Conservation (phyloP, 2,888 invertebrate genomes). For the Aleiodes testaceus region DNA sequence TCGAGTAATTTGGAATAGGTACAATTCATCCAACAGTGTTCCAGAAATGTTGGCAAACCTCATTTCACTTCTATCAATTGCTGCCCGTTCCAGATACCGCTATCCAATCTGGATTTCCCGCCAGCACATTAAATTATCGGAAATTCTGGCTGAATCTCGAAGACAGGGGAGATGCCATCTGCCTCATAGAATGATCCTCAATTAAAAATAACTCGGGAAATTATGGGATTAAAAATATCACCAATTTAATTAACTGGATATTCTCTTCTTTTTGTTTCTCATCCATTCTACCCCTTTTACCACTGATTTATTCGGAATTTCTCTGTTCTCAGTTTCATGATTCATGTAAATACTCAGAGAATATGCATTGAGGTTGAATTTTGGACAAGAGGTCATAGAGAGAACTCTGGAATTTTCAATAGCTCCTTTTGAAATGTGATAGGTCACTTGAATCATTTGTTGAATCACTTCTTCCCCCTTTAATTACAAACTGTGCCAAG, state of each 20-base stretch:
- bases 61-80: constrained; percentile 53
- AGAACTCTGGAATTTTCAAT: too few relatives aligned
- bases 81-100: constrained; percentile 49
- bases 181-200: background rate
- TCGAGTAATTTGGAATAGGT: background rate
- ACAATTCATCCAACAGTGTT: constrained; percentile 5
- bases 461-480: too few relatives aligned
- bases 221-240: constrained; percentile 1
- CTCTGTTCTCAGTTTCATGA: too few relatives aligned
- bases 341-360: too few relatives aligned
- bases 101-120: constrained; percentile 52
- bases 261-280: too few relatives aligned
- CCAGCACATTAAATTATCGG: constrained; percentile 57
- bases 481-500: too few relatives aligned
- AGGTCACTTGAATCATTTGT: too few relatives aligned
- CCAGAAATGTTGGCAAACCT: constrained; percentile 31
- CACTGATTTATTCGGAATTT: too few relatives aligned
- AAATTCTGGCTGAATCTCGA: constrained; percentile 48
- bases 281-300: too few relatives aligned
- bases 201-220: background rate
- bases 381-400: too few relatives aligned
- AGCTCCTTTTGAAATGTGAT: too few relatives aligned
- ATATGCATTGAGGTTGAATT: too few relatives aligned
- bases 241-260: constrained; percentile 1
- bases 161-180: constrained; percentile 17